Base-by-base conservation (phyloP, 2,797 vertebrate genomes). In the Eleutherodactylus coqui region DNA sequence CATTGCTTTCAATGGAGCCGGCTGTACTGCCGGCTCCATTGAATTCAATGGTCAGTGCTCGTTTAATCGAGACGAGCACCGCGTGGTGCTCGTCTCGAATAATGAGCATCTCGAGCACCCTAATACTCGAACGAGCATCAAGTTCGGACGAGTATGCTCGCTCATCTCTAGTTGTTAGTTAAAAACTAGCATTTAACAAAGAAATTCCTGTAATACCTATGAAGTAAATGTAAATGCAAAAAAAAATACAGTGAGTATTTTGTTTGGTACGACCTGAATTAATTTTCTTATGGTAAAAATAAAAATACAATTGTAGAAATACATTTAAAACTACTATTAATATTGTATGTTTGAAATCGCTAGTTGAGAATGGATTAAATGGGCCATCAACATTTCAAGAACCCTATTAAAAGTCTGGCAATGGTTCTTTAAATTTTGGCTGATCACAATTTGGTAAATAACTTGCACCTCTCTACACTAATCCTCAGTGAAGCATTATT, bases 391-490 rank as follows among this genome's bases (percentile, higher is more conserved):
- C 17, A 10, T 5, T 58, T 78, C 2, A 13, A 41, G 10, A 60
- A 58, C 24, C 53, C 21, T 82, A 49, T 72, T 43, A 60, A 82
- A 83, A 75, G 34, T 73, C n/a, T 72, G 27, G 16, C 8, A 53
- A 8, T 58, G 6, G 29, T 72, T 16, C 8, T 9, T n/a, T n/a
- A 29, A 21, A 38, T 72, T 55, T 83, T 83, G 67, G 8, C 81
- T 58, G 47, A 58, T 32, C 75, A 38, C 19, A 19, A 55, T 7
- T n/a, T 53, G 24, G 24, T 38, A 82, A 58, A 55, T 58, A 83
- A 72, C 29, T 58, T 73, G 14, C 51, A 83, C 9, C 43, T 38
- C 3, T n/a, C 67, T 24, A 5, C n/a, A 29, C 43, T 72, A 73
- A 73, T 83, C 69, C 51, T 29, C 11, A 60, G 51, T 21, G 17